Evolutionary conservation across 2,888 invertebrate species (phyloP), one percentile per base, ranked within the genome.

Genomic region (Chloroclysta siterata): DNA sequence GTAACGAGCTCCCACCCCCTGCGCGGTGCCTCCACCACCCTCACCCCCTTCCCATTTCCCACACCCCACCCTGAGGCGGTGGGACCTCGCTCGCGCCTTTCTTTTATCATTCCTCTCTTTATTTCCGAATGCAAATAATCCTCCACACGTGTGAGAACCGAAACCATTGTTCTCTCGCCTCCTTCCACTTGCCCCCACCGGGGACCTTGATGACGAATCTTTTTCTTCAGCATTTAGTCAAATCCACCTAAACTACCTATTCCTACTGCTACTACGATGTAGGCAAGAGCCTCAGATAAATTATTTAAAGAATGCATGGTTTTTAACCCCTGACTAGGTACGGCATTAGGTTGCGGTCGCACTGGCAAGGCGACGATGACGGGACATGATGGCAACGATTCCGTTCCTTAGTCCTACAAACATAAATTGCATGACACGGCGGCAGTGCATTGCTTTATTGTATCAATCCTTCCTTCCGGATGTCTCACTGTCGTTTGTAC

Each of bases 101-200:
- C 93, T 93, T 93, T 89, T 91, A 91, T 91, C 90, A 91, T 89
- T 90, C 90, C 93, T 93, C 90, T 93, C 90, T 92, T 93, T 92
- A 92, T 93, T 92, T 93, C 93, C 93, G 93, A 93, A 93, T 93
- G 93, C 93, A 93, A 93, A 93, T 93, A 93, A 93, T 93, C 93
- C 93, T 93, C 93, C 93, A 92, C 93, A 93, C 93, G 93, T 93
- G 93, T 93, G 93, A 93, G 93, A 93, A 93, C 93, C 92, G 92
- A 93, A 93, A 93, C 93, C 93, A 93, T 93, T 93, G 93, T 93
- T 93, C 92, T 90, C 90, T 90, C 90, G 87, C 90, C 88, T 85
- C 85, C 88, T 53, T 89, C 81, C 83, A 80, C 81, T 77, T 74
- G 81, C 84, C 82, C 84, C 88, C 81, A 83, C 82, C 87, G 88